A percentile compares a stretch with the other conserved stretches of the same genome.
Conservation (phyloP, 2,888 invertebrate genomes). For the Nemotelus pantherinus region DNA sequence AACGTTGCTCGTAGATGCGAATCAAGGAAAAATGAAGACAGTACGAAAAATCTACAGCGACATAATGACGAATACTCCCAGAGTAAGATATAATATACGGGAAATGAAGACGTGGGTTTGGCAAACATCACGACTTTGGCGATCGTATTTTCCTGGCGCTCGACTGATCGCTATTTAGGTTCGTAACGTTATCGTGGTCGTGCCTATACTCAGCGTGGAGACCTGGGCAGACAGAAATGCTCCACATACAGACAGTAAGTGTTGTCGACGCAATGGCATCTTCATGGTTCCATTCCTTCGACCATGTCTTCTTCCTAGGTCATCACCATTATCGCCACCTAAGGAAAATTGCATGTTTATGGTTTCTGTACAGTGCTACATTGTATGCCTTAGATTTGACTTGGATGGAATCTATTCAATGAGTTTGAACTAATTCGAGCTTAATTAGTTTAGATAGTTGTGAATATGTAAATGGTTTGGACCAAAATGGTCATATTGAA, state of each 20-base stretch:
- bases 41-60: constrained; percentile 29
- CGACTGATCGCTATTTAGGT: neutral
- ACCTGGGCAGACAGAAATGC: constrained; percentile 23
- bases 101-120: constrained; percentile 41
- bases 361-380: neutral
- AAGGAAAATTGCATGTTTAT: neutral
- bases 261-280: constrained; percentile 34
- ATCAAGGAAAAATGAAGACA: constrained; percentile 39
- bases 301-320: constrained; percentile 14
- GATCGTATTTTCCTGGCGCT: constrained; percentile 32
- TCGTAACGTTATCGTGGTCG: neutral
- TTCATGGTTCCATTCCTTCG: constrained; percentile 4
- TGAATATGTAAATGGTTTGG: too few species aligned
- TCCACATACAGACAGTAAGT: constrained; percentile 37
- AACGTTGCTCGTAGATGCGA: constrained; percentile 16
- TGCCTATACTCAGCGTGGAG: too few species aligned
- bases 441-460: too few species aligned
- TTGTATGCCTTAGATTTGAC: too few species aligned
- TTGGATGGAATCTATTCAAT: too few species aligned
- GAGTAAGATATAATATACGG: constrained; percentile 39
- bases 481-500: too few species aligned
- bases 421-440: too few species aligned
- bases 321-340: constrained; percentile 36
- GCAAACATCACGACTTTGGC: constrained; percentile 38
- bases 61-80: constrained; percentile 44